Base-by-base conservation (phyloP, 1,140 invertebrate genomes). In the Leptoteleia sp. region DNA sequence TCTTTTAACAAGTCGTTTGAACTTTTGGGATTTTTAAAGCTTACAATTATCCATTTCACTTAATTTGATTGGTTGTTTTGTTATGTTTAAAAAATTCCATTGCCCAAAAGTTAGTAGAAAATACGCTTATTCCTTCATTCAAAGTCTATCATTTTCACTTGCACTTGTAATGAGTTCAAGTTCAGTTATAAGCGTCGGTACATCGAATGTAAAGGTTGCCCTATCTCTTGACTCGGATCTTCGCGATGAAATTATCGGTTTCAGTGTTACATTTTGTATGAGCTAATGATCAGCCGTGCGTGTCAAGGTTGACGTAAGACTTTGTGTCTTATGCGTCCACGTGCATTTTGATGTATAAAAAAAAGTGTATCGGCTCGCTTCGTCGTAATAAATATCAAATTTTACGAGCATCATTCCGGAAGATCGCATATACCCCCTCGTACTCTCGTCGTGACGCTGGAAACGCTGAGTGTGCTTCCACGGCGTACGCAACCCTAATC, bases 191-290 rank as follows among this genome's bases (percentile, higher is more conserved):
- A 55, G 31, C 15, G 22, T 11, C 16, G 19, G 7, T 4, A 3
- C 25, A 33, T 35, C 29, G 42, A 48, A 62, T 62, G 42, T 25
- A 25, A 62, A 48, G 57, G 57, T 62, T 57, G 13, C n/a, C 25
- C 22, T 57, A 57, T 57, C 38, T 15, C 35, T 16, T 4, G 2
- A 1, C 13, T 15, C 19, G 11, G 6, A 33, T 50, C 27, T 40
- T 55, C 29, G 6, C 15, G 29, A n/a, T 11, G 15, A 61, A 43
- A 43, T 45, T 61, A 61, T 61, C 29, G 55, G 42, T 33, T 33
- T 35, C 25, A 35, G n/a, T 22, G 15, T 37, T 25, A 11, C 17
- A 62, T 29, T 47, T 61, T n/a, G 35, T 27, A 40, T 31, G 25
- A 43, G 27, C 40, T 61, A 25, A 45, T 45, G 55, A 42, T 35